phyloP scores from a whole-genome alignment of 2,888 invertebrate species.

The Ceramica pisi region DNA sequence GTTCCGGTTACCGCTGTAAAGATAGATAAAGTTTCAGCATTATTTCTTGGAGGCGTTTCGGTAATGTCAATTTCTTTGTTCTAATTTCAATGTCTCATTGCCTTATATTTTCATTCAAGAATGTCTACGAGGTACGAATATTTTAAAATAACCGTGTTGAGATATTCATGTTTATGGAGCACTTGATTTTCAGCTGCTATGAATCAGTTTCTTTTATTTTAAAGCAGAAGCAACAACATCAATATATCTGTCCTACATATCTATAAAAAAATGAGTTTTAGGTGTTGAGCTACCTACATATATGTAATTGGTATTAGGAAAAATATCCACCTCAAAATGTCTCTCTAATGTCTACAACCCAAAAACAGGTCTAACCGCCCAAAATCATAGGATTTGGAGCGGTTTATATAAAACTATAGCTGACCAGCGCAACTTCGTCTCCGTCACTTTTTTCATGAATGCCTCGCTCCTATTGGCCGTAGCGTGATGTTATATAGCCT shows the following conservation, averaged over 20 bases:
- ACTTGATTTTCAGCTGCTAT: neutral
- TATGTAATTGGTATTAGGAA: too few species aligned
- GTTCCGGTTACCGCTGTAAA: conserved; percentile 82
- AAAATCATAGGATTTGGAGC: too few species aligned
- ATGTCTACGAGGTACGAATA: neutral
- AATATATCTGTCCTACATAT: neutral
- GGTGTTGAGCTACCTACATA: too few species aligned
- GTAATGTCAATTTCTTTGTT: conserved; percentile 60
- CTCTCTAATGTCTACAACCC: too few species aligned
- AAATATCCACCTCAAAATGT: too few species aligned
- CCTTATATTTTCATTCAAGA: neutral
- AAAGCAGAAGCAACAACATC: neutral
- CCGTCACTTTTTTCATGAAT: too few species aligned
- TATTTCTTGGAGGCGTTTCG: conserved; percentile 66
- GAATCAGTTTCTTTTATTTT: neutral
- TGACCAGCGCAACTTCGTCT: too few species aligned
- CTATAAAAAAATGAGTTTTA: too few species aligned
- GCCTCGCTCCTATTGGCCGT: too few species aligned
- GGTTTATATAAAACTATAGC: too few species aligned
- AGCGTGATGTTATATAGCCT: too few species aligned
- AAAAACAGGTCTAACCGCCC: too few species aligned
- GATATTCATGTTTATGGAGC: neutral
- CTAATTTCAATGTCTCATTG: neutral
- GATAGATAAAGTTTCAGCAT: conserved; percentile 80
- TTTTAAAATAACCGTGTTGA: neutral